A percentile compares a stretch with the other conserved stretches of the same genome.
Conservation (phyloP, 2,888 invertebrate genomes). For the Diaprepes abbreviatus region DNA sequence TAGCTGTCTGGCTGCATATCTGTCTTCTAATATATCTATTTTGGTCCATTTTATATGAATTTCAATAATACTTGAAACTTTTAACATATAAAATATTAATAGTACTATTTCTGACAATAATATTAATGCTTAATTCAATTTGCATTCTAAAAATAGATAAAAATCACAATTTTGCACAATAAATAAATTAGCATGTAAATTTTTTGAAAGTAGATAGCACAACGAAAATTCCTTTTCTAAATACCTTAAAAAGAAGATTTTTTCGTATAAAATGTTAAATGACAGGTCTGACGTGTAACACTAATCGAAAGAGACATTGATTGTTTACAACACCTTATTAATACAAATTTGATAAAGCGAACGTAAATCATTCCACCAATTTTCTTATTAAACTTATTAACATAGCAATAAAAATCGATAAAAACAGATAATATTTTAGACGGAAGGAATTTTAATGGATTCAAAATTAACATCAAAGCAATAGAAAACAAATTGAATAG, state of each 20-base stretch:
- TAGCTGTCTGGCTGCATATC: too few relatives aligned
- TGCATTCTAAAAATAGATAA: background rate
- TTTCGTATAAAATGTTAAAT: constrained; percentile 5
- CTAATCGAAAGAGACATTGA: constrained; percentile 8
- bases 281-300: background rate
- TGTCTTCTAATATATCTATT: too few relatives aligned
- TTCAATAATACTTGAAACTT: too few relatives aligned
- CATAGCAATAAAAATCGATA: constrained; percentile 3
- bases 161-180: background rate
- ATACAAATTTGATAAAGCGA: background rate
- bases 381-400: constrained; percentile 10
- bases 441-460: constrained; percentile 16
- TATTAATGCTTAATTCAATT: too few relatives aligned
- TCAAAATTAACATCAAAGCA: constrained; percentile 2
- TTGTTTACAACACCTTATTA: constrained; percentile 17
- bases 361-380: background rate
- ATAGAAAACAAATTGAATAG: constrained; percentile 22
- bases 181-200: constrained; percentile 13
- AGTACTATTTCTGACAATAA: too few relatives aligned
- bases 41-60: too few relatives aligned
- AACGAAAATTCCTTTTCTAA: constrained; percentile 5
- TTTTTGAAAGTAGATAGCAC: constrained; percentile 1
- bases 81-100: too few relatives aligned
- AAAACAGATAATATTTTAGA: constrained; percentile 4
- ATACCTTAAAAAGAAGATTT: background rate